Percentiles rank a stretch among this genome's conserved stretches.
phyloP scores from a whole-genome alignment of 2,113 vertebrate genomes.

The Oryzias celebensis region DNA sequence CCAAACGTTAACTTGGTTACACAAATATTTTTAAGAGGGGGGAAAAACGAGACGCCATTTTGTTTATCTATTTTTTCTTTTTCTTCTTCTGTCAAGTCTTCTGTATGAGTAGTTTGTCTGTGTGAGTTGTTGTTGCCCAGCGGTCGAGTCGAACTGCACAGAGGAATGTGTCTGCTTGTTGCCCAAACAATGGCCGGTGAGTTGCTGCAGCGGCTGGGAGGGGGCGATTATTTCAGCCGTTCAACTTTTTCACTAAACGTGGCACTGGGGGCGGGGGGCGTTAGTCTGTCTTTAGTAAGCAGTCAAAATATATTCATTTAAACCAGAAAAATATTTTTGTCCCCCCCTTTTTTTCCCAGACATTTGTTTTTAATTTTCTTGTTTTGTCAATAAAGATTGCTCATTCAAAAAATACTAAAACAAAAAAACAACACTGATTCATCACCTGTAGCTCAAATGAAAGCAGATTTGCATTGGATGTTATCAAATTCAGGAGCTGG shows the following conservation, averaged over 20 bases:
- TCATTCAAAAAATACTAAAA: constrained; percentile 31
- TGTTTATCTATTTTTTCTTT: background rate
- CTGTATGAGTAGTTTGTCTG: background rate
- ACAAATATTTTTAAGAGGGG: too few species aligned
- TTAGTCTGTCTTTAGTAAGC: background rate
- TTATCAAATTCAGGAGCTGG: constrained; percentile 50
- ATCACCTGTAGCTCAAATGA: background rate
- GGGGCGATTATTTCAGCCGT: constrained; percentile 19
- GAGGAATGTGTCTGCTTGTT: constrained; percentile 72
- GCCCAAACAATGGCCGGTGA: constrained; percentile 70
- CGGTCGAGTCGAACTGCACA: constrained; percentile 51
- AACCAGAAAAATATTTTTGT: background rate
- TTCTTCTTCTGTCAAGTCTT: background rate
- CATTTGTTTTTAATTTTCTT: constrained; percentile 20
- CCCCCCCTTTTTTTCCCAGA: background rate
- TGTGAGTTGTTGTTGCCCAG: constrained; percentile 38
- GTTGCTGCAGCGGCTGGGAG: constrained; percentile 23
- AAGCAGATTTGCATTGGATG: constrained; percentile 21
- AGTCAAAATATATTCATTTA: background rate
- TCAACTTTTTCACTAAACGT: constrained; percentile 51
- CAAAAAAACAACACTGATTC: background rate
- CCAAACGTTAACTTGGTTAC: background rate
- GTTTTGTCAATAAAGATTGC: constrained; percentile 17
- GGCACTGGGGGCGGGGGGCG: background rate
- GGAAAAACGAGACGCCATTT: too few species aligned